A percentile compares a stretch with the other conserved stretches of the same genome.
phyloP scores from a whole-genome alignment of 2,888 invertebrate genomes.

The Drosophila paucipuncta region DNA sequence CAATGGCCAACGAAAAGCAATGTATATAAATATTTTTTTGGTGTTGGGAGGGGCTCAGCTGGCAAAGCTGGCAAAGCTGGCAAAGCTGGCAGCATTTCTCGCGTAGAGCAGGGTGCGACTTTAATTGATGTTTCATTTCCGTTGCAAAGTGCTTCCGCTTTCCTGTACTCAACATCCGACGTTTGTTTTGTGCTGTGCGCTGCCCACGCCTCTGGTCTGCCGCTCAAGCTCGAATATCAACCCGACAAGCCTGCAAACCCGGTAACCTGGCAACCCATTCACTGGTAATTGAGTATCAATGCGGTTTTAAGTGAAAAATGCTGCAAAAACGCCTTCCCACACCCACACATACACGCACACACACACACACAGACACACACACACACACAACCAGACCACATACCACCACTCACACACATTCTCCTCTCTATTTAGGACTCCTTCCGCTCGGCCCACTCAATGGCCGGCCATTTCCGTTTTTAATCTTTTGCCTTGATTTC shows the following conservation, averaged over 20 bases:
- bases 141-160: conserved; percentile 80
- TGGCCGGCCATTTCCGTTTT: conserved; percentile 69
- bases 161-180: conserved; percentile 67
- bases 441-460: conserved; percentile 19
- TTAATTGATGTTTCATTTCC: conserved; percentile 84
- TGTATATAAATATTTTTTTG: conserved; percentile 27
- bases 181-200: conserved; percentile 56
- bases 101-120: conserved; percentile 55
- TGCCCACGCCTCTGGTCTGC: not conserved
- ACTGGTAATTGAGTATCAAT: conserved; percentile 81
- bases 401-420: not conserved
- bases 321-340: conserved; percentile 27
- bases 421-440: not conserved
- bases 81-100: conserved; percentile 31
- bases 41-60: conserved; percentile 12
- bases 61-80: conserved; percentile 40
- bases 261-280: conserved; percentile 45
- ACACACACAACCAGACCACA: conserved; percentile 3
- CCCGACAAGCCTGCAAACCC: conserved; percentile 23
- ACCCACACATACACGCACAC: no score
- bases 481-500: conserved; percentile 77
- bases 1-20: conserved; percentile 51
- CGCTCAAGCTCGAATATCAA: conserved; percentile 22
- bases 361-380: not conserved
- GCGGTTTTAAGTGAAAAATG: conserved; percentile 82